Evolutionary conservation across 2,888 invertebrate genomes (phyloP).

Genomic region (Helleia helle): DNA sequence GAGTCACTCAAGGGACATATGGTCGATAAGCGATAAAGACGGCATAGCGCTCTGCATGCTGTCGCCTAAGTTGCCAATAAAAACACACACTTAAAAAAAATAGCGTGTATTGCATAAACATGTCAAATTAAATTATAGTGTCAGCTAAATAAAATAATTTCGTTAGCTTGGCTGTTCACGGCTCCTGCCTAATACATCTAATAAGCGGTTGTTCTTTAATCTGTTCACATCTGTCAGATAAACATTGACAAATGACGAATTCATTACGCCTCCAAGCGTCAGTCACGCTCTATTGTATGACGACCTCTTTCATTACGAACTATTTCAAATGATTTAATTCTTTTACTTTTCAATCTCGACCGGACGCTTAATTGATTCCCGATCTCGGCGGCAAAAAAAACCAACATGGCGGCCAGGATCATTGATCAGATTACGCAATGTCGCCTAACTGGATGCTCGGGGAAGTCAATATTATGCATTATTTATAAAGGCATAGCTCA

Average conservation of each 20-base stretch:
- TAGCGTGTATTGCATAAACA: no score
- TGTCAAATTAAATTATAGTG: no score
- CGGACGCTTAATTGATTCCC: conserved; percentile 59
- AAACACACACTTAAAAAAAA: no score
- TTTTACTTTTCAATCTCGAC: conserved; percentile 40
- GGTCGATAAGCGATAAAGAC: no score
- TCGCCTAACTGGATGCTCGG: conserved; percentile 58
- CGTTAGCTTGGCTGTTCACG: not conserved
- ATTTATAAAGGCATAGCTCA: conserved; percentile 43
- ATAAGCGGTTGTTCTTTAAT: conserved; percentile 13
- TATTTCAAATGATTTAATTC: conserved; percentile 34
- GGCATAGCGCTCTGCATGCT: no score
- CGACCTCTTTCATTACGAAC: conserved; percentile 38
- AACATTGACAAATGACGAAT: conserved; percentile 39
- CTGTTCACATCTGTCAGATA: conserved; percentile 18
- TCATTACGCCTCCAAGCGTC: conserved; percentile 34
- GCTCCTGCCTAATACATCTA: not conserved
- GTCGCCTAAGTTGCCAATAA: no score
- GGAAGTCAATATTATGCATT: conserved; percentile 55
- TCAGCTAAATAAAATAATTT: not conserved
- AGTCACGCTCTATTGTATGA: conserved; percentile 33
- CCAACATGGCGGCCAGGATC: conserved; percentile 50
- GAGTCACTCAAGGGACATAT: no score
- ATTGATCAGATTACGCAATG: conserved; percentile 70
- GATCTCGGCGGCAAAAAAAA: conserved; percentile 39